phyloP scores from a whole-genome alignment of 2,888 invertebrate species.

The Eupithecia dodoneata region DNA sequence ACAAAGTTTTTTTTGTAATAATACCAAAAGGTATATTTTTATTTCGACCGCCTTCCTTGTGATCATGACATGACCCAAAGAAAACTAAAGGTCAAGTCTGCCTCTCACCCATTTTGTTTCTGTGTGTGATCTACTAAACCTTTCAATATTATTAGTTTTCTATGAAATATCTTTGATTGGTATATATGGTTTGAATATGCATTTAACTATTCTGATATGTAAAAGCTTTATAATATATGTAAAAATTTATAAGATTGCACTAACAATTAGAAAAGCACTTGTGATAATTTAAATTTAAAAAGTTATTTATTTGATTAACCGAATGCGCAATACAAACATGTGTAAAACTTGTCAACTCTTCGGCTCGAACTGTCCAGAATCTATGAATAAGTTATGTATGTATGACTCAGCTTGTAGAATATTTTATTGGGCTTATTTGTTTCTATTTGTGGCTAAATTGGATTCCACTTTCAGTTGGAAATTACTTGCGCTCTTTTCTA shows the following conservation, averaged over 20 bases:
- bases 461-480: conserved; percentile 6
- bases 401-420: conserved; percentile 15
- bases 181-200: neutral
- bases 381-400: conserved; percentile 17
- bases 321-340: conserved; percentile 8
- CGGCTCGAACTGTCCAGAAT: conserved; percentile 7
- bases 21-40: neutral
- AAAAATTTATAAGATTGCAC: conserved; percentile 36
- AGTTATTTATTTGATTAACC: conserved; percentile 19
- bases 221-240: neutral
- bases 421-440: conserved; percentile 13
- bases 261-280: conserved; percentile 51
- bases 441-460: conserved; percentile 1
- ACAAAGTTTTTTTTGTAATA: neutral
- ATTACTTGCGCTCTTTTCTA: neutral
- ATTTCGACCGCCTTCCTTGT: neutral
- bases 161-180: neutral
- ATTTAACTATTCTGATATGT: neutral
- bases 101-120: neutral
- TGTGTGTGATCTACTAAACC: neutral
- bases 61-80: neutral
- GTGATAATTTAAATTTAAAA: conserved; percentile 47
- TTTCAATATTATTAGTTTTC: neutral
- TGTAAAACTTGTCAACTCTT: conserved; percentile 12
- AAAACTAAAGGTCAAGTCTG: neutral